Evolutionary conservation across 2,888 invertebrate species (phyloP), one percentile per base, ranked within the genome.

Genomic region (Augochlorella aurata): DNA sequence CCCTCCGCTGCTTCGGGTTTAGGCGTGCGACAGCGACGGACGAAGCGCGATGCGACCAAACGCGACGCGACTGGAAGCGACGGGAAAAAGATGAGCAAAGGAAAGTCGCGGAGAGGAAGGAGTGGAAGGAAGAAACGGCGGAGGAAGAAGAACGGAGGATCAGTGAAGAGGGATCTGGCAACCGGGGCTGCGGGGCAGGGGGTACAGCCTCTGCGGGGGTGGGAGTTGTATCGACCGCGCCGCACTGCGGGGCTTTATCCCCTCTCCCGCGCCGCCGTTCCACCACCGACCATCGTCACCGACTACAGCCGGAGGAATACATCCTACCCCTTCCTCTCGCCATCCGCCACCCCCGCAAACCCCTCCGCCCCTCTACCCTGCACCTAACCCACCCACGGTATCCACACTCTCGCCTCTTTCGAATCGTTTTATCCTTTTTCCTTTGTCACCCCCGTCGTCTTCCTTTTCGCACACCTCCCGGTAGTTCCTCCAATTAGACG

Each of bases 181-280:
- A 71, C 80, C 83, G 87, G 61, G 77, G 82, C 69, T 74, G 81
- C 76, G 74, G 69, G 66, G 63, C 63, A 69, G 65, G 73, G 24
- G 68, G 71, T 71, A 45, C 18, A 38, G 50, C 29, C 21, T 52
- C n/a, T 5, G 65, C 66, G 54, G 74, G 71, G 79, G 81, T 87
- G 89, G 92, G 91, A 90, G 91, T 91, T 90, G 90, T 93, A 93
- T 93, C 93, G 93, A 93, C 92, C 93, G 92, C 93, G 93, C 92
- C 92, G 92, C 91, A 93, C 92, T 93, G 93, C 93, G 92, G 93
- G 93, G 93, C 93, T 93, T 93, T 92, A 90, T 91, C 92, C 93
- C 93, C 91, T 90, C 92, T 85, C 77, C 68, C 82, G 63, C 91
- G 90, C 89, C 50, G 75, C 54, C 74, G 66, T 68, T 73, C 69